Percentiles rank a stretch among this genome's conserved stretches.
Conservation (phyloP, 2,113 vertebrate species). For the Pygoscelis antarcticus region DNA sequence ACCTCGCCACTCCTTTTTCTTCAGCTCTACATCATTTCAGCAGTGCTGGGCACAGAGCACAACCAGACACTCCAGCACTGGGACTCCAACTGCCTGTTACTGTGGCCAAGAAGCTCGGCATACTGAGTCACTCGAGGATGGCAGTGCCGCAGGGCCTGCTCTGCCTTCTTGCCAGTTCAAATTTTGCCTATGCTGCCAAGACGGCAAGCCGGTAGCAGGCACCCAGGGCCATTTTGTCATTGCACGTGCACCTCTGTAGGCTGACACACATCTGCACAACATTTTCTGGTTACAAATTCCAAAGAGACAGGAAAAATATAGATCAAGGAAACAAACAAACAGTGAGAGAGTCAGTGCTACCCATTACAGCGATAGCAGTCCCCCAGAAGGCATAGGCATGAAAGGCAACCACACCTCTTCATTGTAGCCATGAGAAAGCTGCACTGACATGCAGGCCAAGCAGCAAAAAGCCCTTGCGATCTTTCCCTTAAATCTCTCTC, state of each 20-base stretch:
- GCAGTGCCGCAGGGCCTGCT: not conserved
- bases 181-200: not conserved
- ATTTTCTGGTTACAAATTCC: not conserved
- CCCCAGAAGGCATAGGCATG: not conserved
- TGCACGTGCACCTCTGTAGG: not conserved
- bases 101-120: not conserved
- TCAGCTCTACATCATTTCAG: not conserved
- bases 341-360: not conserved
- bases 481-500: not conserved
- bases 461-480: not conserved
- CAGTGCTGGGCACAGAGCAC: not conserved
- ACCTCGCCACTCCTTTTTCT: not conserved
- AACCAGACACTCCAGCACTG: not conserved
- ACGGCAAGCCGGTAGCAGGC: conserved; percentile 16
- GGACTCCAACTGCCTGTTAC: not conserved
- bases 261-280: not conserved
- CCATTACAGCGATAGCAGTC: not conserved
- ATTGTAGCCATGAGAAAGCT: not conserved
- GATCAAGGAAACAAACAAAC: not conserved
- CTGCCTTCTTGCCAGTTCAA: not conserved
- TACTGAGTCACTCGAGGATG: not conserved
- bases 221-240: not conserved
- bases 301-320: not conserved
- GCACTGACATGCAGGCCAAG: not conserved
- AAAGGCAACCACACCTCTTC: not conserved